phyloP scores from a whole-genome alignment of 1,140 invertebrate species.

The Hycleus phaleratus region DNA sequence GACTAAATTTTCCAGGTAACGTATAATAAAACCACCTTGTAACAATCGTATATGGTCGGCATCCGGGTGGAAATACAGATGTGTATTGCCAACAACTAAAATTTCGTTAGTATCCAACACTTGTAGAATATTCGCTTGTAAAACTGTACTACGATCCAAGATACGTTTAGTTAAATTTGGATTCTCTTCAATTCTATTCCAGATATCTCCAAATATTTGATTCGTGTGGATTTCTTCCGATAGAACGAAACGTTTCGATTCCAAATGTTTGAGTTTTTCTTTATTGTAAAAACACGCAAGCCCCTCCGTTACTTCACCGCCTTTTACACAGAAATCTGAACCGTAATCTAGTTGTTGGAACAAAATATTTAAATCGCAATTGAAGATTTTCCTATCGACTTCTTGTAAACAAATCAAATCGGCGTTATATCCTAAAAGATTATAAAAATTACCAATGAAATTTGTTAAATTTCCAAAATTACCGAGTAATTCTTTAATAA shows the following conservation, averaged over 20 bases:
- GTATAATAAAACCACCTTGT: conserved; percentile 59
- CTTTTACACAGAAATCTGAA: conserved; percentile 62
- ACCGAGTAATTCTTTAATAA: conserved; percentile 78
- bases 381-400: conserved; percentile 75
- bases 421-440: conserved; percentile 68
- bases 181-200: conserved; percentile 55
- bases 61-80: conserved; percentile 88
- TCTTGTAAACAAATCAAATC: conserved; percentile 91
- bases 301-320: conserved; percentile 67
- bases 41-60: conserved; percentile 82
- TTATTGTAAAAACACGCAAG: conserved; percentile 66
- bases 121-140: conserved; percentile 56
- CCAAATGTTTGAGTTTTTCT: conserved; percentile 50
- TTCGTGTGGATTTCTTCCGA: conserved; percentile 50
- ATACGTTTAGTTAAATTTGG: conserved; percentile 53
- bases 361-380: conserved; percentile 58
- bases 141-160: conserved; percentile 53
- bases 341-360: conserved; percentile 50
- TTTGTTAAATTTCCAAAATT: conserved; percentile 17
- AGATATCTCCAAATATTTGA: conserved; percentile 51
- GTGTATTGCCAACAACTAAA: conserved; percentile 77
- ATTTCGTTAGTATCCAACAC: conserved; percentile 53
- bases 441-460: conserved; percentile 6
- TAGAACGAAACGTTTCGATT: conserved; percentile 26
- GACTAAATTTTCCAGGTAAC: conserved; percentile 50